Conservation (phyloP, 2,888 invertebrate genomes). For the Cantharis rufa region DNA sequence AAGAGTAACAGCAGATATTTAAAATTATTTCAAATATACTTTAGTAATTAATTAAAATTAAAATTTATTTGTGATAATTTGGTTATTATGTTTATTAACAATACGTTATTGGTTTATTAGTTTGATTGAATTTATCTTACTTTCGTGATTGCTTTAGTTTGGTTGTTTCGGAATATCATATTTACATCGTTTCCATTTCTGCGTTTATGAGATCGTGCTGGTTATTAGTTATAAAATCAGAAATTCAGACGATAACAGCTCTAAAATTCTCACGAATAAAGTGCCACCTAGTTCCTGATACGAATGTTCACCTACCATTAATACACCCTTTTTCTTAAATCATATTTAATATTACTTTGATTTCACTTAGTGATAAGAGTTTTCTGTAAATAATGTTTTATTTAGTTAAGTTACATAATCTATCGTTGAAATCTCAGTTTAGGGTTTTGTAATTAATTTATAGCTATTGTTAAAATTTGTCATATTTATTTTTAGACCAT, state of each 20-base stretch:
- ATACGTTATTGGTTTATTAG: neutral
- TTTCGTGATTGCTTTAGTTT: neutral
- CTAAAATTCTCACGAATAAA: conserved; percentile 41
- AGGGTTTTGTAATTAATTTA: neutral
- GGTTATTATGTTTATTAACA: neutral
- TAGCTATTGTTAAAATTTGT: neutral
- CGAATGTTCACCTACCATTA: conserved; percentile 35
- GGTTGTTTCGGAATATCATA: neutral
- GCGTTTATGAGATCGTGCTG: conserved; percentile 1
- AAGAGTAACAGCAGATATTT: no score
- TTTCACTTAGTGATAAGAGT: conserved; percentile 19
- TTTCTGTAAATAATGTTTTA: conserved; percentile 15
- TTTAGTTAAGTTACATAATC: neutral
- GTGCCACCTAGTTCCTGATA: conserved; percentile 48
- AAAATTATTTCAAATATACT: neutral
- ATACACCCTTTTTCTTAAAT: conserved; percentile 16
- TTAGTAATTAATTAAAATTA: neutral
- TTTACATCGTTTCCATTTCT: neutral
- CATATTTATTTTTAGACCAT: neutral
- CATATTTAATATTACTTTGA: conserved; percentile 26
- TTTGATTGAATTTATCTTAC: neutral
- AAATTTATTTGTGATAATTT: neutral
- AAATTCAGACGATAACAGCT: conserved; percentile 14
- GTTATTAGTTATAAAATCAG: conserved; percentile 17
- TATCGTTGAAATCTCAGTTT: neutral